Evolutionary conservation across 2,888 invertebrate genomes (phyloP).

Genomic region (Abrostola triplasia): DNA sequence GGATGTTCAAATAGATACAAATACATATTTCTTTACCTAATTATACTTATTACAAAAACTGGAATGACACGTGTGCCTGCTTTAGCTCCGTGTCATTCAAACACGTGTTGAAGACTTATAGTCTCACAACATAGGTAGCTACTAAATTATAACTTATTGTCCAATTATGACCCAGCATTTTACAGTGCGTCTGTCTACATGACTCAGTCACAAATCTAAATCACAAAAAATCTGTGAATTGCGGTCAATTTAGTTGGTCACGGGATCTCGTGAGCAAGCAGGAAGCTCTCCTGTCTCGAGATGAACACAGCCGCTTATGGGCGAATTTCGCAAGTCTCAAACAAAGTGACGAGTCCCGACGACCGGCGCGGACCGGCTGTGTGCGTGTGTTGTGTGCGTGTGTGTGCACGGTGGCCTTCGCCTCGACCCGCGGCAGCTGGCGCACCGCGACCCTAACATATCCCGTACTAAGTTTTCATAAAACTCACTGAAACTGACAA

Average conservation of each 20-base stretch:
- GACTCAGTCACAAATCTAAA: not conserved
- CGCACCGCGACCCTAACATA: constrained; percentile 18
- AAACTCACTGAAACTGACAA: constrained; percentile 6
- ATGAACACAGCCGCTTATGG: not conserved
- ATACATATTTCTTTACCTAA: no score
- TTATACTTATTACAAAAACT: no score
- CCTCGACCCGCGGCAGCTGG: constrained; percentile 39
- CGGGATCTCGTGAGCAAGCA: not conserved
- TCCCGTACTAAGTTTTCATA: constrained; percentile 30
- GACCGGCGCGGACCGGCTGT: not conserved
- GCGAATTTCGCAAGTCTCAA: constrained; percentile 23
- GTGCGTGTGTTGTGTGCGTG: constrained; percentile 5
- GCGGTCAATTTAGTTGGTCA: not conserved
- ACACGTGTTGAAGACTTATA: no score
- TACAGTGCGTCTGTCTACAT: not conserved
- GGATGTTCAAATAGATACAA: no score
- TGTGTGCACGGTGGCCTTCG: constrained; percentile 43
- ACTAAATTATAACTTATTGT: no score
- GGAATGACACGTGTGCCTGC: no score
- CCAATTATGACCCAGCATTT: not conserved
- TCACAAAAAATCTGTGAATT: not conserved
- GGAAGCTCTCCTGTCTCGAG: constrained; percentile 1
- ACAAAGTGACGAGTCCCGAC: constrained; percentile 10
- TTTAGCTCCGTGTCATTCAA: no score
- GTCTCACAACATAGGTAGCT: no score